Conservation (phyloP, 1,140 invertebrate genomes). For the Pogonomyrmex barbatus region DNA sequence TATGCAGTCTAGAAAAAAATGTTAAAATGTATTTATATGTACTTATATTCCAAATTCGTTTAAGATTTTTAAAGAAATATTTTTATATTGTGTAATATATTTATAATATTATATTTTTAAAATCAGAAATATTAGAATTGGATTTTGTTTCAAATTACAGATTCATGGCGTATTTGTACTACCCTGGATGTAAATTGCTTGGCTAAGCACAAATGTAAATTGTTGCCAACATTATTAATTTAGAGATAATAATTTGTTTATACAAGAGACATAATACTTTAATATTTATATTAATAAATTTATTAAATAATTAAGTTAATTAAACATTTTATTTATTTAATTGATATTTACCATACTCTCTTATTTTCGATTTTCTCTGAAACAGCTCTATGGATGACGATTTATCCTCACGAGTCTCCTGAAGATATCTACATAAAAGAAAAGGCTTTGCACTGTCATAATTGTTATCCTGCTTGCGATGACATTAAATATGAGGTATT, state of each 20-base stretch:
- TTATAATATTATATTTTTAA: not conserved
- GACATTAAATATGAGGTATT: constrained; percentile 72
- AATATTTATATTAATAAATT: not conserved
- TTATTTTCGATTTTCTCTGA: not conserved
- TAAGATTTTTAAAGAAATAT: not conserved
- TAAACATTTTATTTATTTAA: not conserved
- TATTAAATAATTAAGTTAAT: constrained; percentile 15
- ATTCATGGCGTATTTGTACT: constrained; percentile 63
- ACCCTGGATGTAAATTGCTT: constrained; percentile 64
- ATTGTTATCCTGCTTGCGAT: constrained; percentile 76
- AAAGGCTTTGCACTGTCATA: constrained; percentile 64
- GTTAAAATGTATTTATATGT: not conserved
- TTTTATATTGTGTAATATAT: not conserved
- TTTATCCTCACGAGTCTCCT: constrained; percentile 65
- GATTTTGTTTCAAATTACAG: constrained; percentile 16
- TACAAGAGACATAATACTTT: not conserved
- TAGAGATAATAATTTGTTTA: not conserved
- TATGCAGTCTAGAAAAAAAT: not conserved
- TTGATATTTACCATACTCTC: not conserved
- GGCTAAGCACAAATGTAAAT: constrained; percentile 65
- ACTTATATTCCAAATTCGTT: not conserved
- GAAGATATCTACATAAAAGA: not conserved
- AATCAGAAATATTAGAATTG: not conserved
- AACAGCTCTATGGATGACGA: constrained; percentile 71
- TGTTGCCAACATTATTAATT: not conserved